Evolutionary conservation across 2,797 vertebrate genomes (phyloP).

Genomic region (Borostomias antarcticus): DNA sequence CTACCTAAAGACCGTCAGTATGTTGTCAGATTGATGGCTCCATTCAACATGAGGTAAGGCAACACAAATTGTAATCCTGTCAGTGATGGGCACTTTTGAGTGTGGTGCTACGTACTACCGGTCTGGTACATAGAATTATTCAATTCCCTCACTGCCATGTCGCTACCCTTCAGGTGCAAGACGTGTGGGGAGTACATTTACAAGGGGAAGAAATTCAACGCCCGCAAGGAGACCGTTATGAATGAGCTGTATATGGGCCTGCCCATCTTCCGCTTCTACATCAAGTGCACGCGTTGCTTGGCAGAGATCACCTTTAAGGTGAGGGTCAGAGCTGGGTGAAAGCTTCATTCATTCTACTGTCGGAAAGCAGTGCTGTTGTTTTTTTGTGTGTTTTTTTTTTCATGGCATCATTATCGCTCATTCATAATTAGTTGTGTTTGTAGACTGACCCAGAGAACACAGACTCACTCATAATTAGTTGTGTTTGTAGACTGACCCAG

Average conservation of each 20-base stretch:
- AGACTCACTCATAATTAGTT: background rate
- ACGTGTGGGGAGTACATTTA: conserved; percentile 98
- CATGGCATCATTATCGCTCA: no score
- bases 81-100: no score
- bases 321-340: conserved; percentile 13
- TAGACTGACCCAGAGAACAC: background rate
- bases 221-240: conserved; percentile 92
- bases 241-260: conserved; percentile 92
- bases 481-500: background rate
- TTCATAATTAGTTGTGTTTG: background rate
- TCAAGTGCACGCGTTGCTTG: conserved; percentile 95
- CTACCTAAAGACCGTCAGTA: conserved; percentile 95
- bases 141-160: no score
- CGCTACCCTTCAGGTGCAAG: conserved; percentile 83
- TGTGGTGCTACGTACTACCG: no score
- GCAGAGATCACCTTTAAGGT: conserved; percentile 99
- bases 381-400: background rate
- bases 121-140: no score
- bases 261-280: conserved; percentile 98
- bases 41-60: conserved; percentile 93
- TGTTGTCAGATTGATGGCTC: conserved; percentile 92
- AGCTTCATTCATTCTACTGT: background rate
- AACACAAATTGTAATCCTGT: background rate
- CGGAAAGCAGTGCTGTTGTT: no score
- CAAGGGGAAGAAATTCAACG: conserved; percentile 98